Conservation (phyloP, 1,140 invertebrate species). For the Calycopis cecrops region DNA sequence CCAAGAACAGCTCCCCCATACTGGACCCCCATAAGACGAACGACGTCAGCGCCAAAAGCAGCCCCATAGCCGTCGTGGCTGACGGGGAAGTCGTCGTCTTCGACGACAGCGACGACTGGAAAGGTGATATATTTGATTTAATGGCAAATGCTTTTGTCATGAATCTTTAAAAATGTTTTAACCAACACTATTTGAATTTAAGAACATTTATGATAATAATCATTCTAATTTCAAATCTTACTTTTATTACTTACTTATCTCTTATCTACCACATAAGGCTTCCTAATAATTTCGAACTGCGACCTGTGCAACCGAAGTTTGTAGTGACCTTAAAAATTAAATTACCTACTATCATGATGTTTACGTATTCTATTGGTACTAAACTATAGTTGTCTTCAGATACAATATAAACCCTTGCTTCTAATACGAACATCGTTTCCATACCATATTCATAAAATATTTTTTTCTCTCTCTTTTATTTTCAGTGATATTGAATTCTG, state of each 20-base stretch:
- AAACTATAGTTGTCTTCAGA: background rate
- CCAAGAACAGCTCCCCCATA: conserved; percentile 72
- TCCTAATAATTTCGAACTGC: too few relatives aligned
- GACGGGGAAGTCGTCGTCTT: conserved; percentile 87
- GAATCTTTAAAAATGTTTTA: too few relatives aligned
- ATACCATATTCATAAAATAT: conserved; percentile 39
- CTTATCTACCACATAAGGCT: too few relatives aligned
- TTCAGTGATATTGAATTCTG: conserved; percentile 74
- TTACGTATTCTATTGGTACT: too few relatives aligned
- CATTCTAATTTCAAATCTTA: conserved; percentile 2
- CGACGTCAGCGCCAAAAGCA: conserved; percentile 63
- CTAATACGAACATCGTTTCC: background rate
- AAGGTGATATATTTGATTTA: conserved; percentile 53
- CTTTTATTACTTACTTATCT: too few relatives aligned
- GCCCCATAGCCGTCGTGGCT: conserved; percentile 76
- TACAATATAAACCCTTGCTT: background rate
- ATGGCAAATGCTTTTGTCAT: too few relatives aligned
- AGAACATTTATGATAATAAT: background rate
- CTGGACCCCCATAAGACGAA: conserved; percentile 65
- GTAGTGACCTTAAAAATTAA: too few relatives aligned
- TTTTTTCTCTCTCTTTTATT: conserved; percentile 66
- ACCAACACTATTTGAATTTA: too few relatives aligned
- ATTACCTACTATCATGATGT: too few relatives aligned
- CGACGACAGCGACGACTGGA: conserved; percentile 86
- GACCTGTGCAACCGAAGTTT: too few relatives aligned